A percentile compares a stretch with the other conserved stretches of the same genome.
Conservation (phyloP, 2,797 vertebrate genomes). For the Parotocinclus haroldoi region DNA sequence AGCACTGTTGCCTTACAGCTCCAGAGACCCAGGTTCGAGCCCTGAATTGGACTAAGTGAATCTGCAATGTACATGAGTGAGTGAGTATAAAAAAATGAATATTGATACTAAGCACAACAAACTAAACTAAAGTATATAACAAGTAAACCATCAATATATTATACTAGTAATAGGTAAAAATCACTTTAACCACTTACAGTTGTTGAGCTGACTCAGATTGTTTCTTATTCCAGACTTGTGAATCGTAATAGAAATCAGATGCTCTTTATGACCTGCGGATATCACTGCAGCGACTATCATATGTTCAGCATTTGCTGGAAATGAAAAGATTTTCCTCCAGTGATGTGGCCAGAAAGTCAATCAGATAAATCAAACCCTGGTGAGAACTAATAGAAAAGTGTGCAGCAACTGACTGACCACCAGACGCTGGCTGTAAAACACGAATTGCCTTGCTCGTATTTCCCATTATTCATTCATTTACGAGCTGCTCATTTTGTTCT, state of each 20-base stretch:
- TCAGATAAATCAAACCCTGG: conserved; percentile 41
- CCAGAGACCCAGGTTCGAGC: too few relatives aligned
- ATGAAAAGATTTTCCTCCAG: conserved; percentile 56
- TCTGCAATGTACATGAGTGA: background rate
- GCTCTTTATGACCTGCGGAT: conserved; percentile 36
- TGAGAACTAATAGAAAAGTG: background rate
- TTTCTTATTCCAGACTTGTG: conserved; percentile 51
- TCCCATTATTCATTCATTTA: too few relatives aligned
- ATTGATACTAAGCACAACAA: conserved; percentile 22
- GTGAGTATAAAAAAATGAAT: conserved; percentile 3
- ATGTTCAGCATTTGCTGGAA: conserved; percentile 59
- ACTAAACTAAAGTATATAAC: conserved; percentile 1
- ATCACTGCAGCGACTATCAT: conserved; percentile 43
- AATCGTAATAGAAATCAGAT: conserved; percentile 60
- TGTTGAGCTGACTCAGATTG: conserved; percentile 45
- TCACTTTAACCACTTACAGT: conserved; percentile 56
- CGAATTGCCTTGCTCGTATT: too few relatives aligned
- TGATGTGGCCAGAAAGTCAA: conserved; percentile 33
- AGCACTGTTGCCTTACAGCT: too few relatives aligned
- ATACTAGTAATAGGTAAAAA: conserved; percentile 6
- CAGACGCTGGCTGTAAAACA: too few relatives aligned
- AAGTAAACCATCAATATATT: too few relatives aligned
- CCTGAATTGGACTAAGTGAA: too few relatives aligned
- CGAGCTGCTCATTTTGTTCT: too few relatives aligned
- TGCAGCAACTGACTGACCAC: background rate